Base-by-base conservation (phyloP, 2,113 vertebrate genomes). In the Delphinus delphis region DNA sequence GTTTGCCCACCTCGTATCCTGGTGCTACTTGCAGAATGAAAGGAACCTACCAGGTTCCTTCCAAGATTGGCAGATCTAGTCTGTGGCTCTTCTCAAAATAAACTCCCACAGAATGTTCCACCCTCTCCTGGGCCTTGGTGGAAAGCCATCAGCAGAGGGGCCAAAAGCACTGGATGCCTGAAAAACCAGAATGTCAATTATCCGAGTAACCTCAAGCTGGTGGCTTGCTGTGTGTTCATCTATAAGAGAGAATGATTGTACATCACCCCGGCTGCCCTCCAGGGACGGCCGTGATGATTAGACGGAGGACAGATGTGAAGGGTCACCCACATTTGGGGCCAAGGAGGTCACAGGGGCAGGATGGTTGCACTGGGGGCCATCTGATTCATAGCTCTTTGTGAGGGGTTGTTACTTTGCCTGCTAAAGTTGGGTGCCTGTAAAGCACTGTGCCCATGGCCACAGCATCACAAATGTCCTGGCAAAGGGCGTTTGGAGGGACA, bases 191-290 rank as follows among this genome's bases (percentile, higher is more conserved):
- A 44, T 8, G 17, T 68, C 70, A 3, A 26, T 73, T 68, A 62
- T 47, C 62, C 47, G 23, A 41, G 55, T 63, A 55, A 74, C 68
- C 86, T 94, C 73, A 82, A 80, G 31, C 92, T 82, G 14, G 8
- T 18, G 77, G 44, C 68, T 76, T 79, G 67, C 79, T 94, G 47
- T 87, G 31, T 82, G 36, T 26, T 76, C 25, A 68, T 80, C 50
- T 84, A 41, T 41, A 60, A 74, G n/a, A n/a, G 3, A 31, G 31
- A 18, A n/a, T 58, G 58, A 31, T 23, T 1, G 1, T 25, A 2
- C 0, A 0, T 63, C 63, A 47, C 85, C 36, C 65, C 2, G 0
- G 53, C 55, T 23, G 15, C 50, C 82, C 76, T 63, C 0, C 0
- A 15, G 53, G 13, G 50, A 41, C 17, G 70, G 47, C 47, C 12